Conservation (phyloP, 2,113 vertebrate genomes). For the Chloebia gouldiae region DNA sequence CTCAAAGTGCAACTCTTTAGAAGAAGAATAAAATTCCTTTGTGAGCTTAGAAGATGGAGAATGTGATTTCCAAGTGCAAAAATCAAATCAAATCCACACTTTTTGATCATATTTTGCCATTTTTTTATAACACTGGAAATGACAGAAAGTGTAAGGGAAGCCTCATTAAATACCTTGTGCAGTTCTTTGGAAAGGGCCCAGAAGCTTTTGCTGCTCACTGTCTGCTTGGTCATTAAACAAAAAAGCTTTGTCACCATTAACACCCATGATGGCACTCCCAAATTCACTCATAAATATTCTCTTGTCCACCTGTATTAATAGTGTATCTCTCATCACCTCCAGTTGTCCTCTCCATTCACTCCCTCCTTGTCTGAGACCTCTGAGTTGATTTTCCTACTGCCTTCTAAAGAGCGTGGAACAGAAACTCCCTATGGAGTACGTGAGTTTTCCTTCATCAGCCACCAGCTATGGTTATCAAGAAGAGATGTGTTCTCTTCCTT, state of each 20-base stretch:
- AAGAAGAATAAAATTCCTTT: neutral
- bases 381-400: neutral
- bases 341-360: slow-evolving; percentile 17
- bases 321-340: neutral
- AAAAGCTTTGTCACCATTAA: neutral
- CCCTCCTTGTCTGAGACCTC: neutral
- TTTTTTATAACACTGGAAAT: neutral
- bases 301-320: neutral
- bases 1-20: neutral
- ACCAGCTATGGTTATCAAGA: neutral
- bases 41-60: neutral
- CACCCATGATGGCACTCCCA: neutral
- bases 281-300: neutral
- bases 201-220: neutral
- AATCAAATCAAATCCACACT: neutral
- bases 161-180: neutral
- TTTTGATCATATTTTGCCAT: neutral
- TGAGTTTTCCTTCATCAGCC: neutral
- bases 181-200: neutral
- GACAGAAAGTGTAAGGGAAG: neutral
- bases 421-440: neutral
- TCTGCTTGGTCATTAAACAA: neutral
- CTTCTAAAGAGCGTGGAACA: neutral
- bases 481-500: neutral
- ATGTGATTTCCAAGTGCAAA: neutral